phyloP scores from a whole-genome alignment of 2,113 vertebrate genomes.

The Mormoops blainvillei region DNA sequence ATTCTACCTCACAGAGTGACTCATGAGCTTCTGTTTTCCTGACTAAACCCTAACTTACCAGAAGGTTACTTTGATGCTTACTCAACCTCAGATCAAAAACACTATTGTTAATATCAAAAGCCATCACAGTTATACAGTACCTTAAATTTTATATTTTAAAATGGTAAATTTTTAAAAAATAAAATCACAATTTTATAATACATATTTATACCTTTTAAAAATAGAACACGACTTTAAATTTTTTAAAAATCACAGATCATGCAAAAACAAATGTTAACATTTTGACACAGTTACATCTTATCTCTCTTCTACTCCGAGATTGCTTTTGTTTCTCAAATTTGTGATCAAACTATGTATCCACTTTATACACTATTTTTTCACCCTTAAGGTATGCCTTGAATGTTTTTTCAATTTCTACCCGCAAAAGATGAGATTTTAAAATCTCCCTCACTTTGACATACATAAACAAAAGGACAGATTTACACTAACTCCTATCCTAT shows the following conservation, averaged over 20 bases:
- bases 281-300: background rate
- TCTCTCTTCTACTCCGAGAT: background rate
- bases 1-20: background rate
- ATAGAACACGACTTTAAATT: background rate
- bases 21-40: background rate
- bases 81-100: background rate
- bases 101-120: background rate
- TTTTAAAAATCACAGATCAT: background rate
- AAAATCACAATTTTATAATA: conserved; percentile 9
- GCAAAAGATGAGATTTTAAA: background rate
- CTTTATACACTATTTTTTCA: background rate
- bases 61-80: background rate
- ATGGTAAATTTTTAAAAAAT: background rate
- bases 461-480: conserved; percentile 16
- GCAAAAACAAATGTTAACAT: conserved; percentile 2
- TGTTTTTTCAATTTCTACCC: background rate
- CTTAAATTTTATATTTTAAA: conserved; percentile 16
- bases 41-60: background rate
- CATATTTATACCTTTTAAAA: background rate
- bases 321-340: conserved; percentile 1
- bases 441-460: background rate
- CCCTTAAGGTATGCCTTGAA: background rate
- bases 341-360: background rate
- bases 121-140: background rate
- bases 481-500: background rate